Evolutionary conservation across 2,797 vertebrate genomes (phyloP), one percentile per base, ranked within the genome.

Genomic region (Discoglossus pictus): DNA sequence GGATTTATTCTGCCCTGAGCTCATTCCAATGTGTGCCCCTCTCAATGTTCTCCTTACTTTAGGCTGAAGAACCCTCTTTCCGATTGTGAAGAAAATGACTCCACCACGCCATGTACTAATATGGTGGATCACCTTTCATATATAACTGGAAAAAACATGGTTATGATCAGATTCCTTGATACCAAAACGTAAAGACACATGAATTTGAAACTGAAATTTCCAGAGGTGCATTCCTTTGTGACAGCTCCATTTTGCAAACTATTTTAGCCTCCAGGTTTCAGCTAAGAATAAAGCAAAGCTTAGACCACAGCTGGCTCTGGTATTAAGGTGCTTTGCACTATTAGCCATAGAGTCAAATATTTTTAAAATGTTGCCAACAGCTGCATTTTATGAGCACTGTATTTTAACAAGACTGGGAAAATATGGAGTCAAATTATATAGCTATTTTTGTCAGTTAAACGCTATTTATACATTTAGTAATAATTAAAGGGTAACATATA

Each of bases 141-240:
- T 31, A 12, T 10, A 25, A 6, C 11, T 40, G 46, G 4, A 11
- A 6, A 8, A 12, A 21, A 3, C 13, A 17, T 35, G 3, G 4
- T 48, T 40, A 7, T 16, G 21, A 48, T 23, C 15, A 43, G 12
- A 38, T 60, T 40, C 15, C 20, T 66, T 27, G 21, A 46, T n/a
- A 31, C 36, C 39, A 31, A 60, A 65, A 43, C 7, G 46, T 54
- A 52, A 31, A 54, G 31, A 38, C 25, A 44, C 2, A 58, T 43
- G 34, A 36, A 66, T 61, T 44, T 34, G 55, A 50, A 68, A 54
- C 40, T 72, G 46, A 52, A 25, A 55, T 61, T 80, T 78, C 86
- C 77, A 87, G 58, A 73, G 73, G 67, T 83, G 74, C 87, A 92
- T 93, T 92, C 89, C 75, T 87, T 74, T 77, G 78, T 89, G 90